A percentile compares a stretch with the other conserved stretches of the same genome.
Conservation (phyloP, 2,113 vertebrate species). For the Athene cunicularia region DNA sequence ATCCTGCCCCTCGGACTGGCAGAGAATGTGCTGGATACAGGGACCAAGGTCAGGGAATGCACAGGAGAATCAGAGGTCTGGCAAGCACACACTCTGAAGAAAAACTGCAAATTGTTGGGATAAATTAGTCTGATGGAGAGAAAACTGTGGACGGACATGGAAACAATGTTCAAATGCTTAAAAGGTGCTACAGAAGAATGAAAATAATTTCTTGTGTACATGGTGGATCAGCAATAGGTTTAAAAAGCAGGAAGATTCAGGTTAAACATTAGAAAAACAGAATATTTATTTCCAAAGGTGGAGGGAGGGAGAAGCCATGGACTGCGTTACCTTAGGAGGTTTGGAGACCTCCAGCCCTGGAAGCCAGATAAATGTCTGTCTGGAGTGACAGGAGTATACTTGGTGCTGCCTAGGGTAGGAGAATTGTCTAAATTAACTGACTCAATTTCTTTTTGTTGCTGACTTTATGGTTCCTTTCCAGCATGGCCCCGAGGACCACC, state of each 20-base stretch:
- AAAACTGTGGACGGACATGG: fast-evolving
- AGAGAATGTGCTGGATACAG: background rate
- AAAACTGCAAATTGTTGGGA: background rate
- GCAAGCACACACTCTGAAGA: background rate
- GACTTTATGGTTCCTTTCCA: background rate
- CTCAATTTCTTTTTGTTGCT: background rate
- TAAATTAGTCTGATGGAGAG: background rate
- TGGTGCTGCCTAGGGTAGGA: background rate
- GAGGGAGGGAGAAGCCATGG: background rate
- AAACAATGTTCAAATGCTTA: background rate
- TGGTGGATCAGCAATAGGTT: background rate
- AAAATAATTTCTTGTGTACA: background rate
- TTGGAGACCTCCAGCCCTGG: background rate
- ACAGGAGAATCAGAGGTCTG: background rate
- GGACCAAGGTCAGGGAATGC: background rate
- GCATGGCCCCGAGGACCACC: fast-evolving
- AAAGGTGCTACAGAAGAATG: background rate
- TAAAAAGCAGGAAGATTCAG: background rate
- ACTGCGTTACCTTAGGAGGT: background rate
- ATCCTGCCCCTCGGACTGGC: background rate
- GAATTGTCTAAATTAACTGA: background rate
- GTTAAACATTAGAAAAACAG: background rate
- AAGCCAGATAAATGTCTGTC: background rate
- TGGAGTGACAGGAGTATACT: fast-evolving
- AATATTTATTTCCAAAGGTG: background rate